A percentile compares a stretch with the other conserved stretches of the same genome.
These are phyloP conservation scores for Lepas anatifera DNA, from an alignment of 2,888 invertebrate species.

Conservation along the genomic window DNA sequence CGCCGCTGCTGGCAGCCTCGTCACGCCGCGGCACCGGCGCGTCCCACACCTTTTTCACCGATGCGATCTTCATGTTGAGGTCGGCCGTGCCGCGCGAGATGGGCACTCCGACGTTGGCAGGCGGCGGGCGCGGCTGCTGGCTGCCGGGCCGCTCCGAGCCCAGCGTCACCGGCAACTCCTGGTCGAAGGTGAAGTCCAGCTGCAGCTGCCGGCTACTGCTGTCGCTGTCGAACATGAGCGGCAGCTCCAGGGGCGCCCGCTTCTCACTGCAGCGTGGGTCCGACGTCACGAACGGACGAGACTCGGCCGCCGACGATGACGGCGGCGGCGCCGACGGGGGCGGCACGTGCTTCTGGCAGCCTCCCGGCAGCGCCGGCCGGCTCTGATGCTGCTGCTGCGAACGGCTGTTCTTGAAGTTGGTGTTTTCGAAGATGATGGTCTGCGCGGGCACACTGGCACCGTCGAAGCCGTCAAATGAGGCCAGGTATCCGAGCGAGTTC, in stretches of 20 bases:
- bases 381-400: background rate
- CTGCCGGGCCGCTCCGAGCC: too few species aligned
- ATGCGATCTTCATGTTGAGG: conserved; percentile 84
- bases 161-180: conserved; percentile 38
- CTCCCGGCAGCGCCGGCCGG: conserved; percentile 38
- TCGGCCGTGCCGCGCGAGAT: conserved; percentile 42
- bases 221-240: conserved; percentile 36
- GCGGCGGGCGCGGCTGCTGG: too few species aligned
- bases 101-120: conserved; percentile 17
- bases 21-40: conserved; percentile 22
- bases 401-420: conserved; percentile 47
- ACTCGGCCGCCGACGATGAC: too few species aligned
- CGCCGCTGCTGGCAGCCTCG: background rate
- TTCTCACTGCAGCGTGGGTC: background rate
- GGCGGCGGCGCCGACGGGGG: background rate
- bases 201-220: conserved; percentile 70
- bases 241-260: conserved; percentile 23
- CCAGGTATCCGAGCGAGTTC: conserved; percentile 25
- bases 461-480: conserved; percentile 35
- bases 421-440: conserved; percentile 74
- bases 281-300: too few species aligned
- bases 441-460: conserved; percentile 44
- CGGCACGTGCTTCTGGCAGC: conserved; percentile 26
- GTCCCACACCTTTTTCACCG: conserved; percentile 63
- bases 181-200: conserved; percentile 79